Base-by-base conservation (phyloP, 2,888 invertebrate species). In the Apodemia mormo region DNA sequence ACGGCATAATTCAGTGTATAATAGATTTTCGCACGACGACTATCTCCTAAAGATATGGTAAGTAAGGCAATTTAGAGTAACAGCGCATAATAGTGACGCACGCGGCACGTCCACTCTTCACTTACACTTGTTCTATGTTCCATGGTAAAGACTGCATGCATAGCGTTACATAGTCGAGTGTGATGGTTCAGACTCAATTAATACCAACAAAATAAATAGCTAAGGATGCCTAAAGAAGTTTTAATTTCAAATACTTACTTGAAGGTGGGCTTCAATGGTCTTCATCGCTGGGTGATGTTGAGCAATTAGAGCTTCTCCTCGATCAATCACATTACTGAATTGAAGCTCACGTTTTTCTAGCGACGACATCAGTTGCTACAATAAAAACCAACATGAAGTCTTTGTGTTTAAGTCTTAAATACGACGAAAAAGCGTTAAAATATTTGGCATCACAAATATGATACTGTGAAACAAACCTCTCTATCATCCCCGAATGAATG, bases 251-350 rank as follows among this genome's bases (percentile, higher is more conserved):
- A 49, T 12, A 22, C 77, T 58, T 69, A 92, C 94, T 84, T 95
- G 95, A 72, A 95, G 82, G 84, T 95, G 95, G 0, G 97, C 96
- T 91, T 99, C 99, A 80, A 99, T 98, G 70, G 98, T 98, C 89
- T 98, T 98, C 56, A 97, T 95, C 4, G 99, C 99, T 0, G 99
- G 99, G 86, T 99, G 99, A 79, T 98, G 97, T 84, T 99, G 98
- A 40, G 98, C 95, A 40, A 99, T 96, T 77, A 99, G 90, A 22
- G 97, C 96, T 85, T 99, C 99, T 45, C 99, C 99, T 71, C 98
- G 95, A 89, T 99, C 99, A 87, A 99, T 97, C 58, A 99, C 98
- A 71, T 98, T 96, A 81, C 98, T 98, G 93, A 99, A 98, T 88
- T 99, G 98, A 71, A 98, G 95, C 90, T 99, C 99, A 68, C 99